Base-by-base conservation (phyloP, 1,140 invertebrate species). In the Thaumetopoea pityocampa region DNA sequence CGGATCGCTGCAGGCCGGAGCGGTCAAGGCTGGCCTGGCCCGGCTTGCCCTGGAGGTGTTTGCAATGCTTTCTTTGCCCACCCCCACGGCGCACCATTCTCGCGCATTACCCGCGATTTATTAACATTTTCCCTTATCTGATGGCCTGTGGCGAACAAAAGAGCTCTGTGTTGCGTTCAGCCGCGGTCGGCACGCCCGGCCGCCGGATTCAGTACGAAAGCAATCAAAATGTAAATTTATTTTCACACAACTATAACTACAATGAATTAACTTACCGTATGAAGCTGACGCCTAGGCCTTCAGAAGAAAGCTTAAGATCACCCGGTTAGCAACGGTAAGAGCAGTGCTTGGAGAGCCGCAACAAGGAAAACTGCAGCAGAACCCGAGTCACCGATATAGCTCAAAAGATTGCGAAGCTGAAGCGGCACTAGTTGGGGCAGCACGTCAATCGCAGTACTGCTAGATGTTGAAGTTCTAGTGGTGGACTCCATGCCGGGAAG, bases 61-160 rank as follows among this genome's bases (percentile, higher is more conserved):
- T n/a, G 24, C 54, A 44, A 59, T 45, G 57, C 50, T 64, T 60
- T 56, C 60, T 65, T 70, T 65, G 62, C 61, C 60, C 28, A 44
- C 45, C 10, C 37, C 32, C 24, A 35, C 49, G 37, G 47, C 40
- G 44, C 63, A 54, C 60, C 58, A 64, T 66, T 67, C 60, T 67
- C 70, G 61, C 66, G 67, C 65, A 66, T 73, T 69, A 77, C 65
- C 63, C 76, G 69, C 71, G 61, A 78, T 78, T 68, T 20, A 17
- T 19, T 66, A 70, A 58, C 60, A 65, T 73, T 76, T 60, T 27
- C 24, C 51, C 57, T 77, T 77, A 80, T 80, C 72, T 62, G 72
- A 80, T 77, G 62, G 62, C 68, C 70, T 69, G 51, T 51, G 45
- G 56, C 42, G 53, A 63, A 70, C 64, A 69, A 74, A 67, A 54